Evolutionary conservation across 2,888 invertebrate species (phyloP).

Genomic region (Neelides folsomi): DNA sequence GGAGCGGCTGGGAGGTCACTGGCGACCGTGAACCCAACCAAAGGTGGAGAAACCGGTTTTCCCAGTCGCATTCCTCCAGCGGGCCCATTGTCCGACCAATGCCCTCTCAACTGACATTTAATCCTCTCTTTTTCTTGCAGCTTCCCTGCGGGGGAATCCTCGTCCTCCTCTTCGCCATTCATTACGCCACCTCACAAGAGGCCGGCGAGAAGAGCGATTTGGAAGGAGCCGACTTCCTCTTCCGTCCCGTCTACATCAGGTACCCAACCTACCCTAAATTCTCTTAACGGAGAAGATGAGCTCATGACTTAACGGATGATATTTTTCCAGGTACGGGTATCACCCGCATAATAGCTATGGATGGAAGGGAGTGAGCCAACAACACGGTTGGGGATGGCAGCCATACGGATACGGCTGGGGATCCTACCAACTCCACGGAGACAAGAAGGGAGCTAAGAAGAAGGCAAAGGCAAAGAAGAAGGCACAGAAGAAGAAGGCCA

Average conservation of each 20-base stretch:
- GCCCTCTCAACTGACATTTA: slow-evolving; percentile 15
- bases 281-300: background rate
- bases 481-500: slow-evolving; percentile 23
- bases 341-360: slow-evolving; percentile 31
- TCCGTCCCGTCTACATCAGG: slow-evolving; percentile 33
- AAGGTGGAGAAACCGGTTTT: slow-evolving; percentile 25
- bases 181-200: slow-evolving; percentile 25
- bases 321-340: slow-evolving; percentile 26
- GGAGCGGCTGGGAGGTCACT: no score
- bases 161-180: slow-evolving; percentile 23
- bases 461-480: slow-evolving; percentile 32
- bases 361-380: slow-evolving; percentile 23
- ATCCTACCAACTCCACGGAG: slow-evolving; percentile 29
- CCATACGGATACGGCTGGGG: slow-evolving; percentile 21
- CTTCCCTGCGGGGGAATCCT: slow-evolving; percentile 24
- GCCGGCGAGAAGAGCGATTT: slow-evolving; percentile 31
- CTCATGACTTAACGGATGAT: background rate
- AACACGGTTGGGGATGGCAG: slow-evolving; percentile 17
- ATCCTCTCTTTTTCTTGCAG: slow-evolving; percentile 8
- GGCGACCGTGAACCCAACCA: slow-evolving; percentile 26
- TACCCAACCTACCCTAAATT: background rate
- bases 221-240: slow-evolving; percentile 32
- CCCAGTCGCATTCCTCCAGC: slow-evolving; percentile 10
- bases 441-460: slow-evolving; percentile 23
- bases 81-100: slow-evolving; percentile 27